Conservation (phyloP, 2,888 invertebrate species). For the Pedicia rivosa region DNA sequence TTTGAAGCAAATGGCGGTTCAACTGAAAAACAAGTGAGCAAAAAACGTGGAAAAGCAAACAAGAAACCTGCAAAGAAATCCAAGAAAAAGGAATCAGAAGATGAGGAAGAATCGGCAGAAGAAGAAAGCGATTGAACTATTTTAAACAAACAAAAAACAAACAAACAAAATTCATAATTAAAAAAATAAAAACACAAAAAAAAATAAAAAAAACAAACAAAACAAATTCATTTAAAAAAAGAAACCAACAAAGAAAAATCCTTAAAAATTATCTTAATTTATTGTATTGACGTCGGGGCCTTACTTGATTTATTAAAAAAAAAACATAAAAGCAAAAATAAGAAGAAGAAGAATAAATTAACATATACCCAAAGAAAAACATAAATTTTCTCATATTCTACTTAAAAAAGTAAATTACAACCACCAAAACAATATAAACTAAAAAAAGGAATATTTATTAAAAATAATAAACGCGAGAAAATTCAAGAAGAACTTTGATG, state of each 20-base stretch:
- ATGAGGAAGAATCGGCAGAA: conserved; percentile 45
- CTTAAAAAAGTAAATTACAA: background rate
- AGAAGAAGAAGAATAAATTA: too few species aligned
- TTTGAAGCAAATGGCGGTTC: conserved; percentile 67
- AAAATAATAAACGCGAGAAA: background rate
- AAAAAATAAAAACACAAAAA: background rate
- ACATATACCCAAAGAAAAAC: too few species aligned
- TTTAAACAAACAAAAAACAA: background rate
- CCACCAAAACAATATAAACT: background rate
- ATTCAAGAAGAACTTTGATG: background rate
- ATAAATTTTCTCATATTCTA: too few species aligned
- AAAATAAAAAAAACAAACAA: conserved; percentile 3
- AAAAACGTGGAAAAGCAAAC: conserved; percentile 33
- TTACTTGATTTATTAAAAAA: conserved; percentile 5
- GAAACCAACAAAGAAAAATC: background rate
- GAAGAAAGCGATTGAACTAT: conserved; percentile 45
- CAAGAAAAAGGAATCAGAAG: conserved; percentile 47
- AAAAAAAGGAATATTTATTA: too few species aligned
- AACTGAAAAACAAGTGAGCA: conserved; percentile 39
- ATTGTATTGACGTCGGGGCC: conserved; percentile 7
- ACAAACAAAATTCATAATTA: background rate
- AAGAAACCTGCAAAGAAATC: conserved; percentile 27
- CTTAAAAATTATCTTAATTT: conserved; percentile 5
- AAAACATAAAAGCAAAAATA: background rate
- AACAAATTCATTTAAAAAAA: background rate